These are phyloP conservation scores for Diarsia mendica DNA, from an alignment of 2,888 invertebrate genomes.

Conservation along the genomic window DNA sequence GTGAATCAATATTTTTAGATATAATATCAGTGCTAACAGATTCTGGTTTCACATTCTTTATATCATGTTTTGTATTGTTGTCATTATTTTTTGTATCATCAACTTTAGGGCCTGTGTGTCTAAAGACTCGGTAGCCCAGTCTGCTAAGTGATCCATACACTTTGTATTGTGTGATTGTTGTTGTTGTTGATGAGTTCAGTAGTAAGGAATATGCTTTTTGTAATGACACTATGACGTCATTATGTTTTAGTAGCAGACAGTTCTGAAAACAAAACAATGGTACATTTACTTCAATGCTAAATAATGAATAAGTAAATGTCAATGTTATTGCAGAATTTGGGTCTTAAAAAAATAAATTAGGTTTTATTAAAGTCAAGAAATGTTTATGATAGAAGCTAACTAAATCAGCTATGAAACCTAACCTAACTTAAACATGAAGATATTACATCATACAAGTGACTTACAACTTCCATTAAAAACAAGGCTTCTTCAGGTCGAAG, in stretches of 20 bases:
- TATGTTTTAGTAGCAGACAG: slow-evolving; percentile 90
- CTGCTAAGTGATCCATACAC: slow-evolving; percentile 91
- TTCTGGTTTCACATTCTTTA: background rate
- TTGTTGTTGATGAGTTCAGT: slow-evolving; percentile 76
- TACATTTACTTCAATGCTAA: background rate
- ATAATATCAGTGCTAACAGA: background rate
- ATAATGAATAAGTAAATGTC: too few relatives aligned
- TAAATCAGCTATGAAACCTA: background rate
- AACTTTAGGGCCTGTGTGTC: slow-evolving; percentile 73
- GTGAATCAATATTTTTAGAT: background rate
- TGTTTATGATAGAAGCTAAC: background rate
- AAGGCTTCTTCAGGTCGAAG: slow-evolving; percentile 92
- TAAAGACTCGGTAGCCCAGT: slow-evolving; percentile 90
- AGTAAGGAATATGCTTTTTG: slow-evolving; percentile 92
- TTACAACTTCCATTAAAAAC: slow-evolving; percentile 92
- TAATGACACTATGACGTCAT: slow-evolving; percentile 90
- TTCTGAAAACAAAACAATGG: slow-evolving; percentile 87
- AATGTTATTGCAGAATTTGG: too few relatives aligned
- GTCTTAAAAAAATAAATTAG: background rate
- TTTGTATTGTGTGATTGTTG: slow-evolving; percentile 88
- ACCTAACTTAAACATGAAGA: background rate
- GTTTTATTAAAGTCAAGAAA: background rate
- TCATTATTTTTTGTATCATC: background rate
- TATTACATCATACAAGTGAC: slow-evolving; percentile 54
- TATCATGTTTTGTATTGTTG: background rate